A percentile compares a stretch with the other conserved stretches of the same genome.
phyloP scores from a whole-genome alignment of 1,140 invertebrate genomes.

The Danaus melanippus region DNA sequence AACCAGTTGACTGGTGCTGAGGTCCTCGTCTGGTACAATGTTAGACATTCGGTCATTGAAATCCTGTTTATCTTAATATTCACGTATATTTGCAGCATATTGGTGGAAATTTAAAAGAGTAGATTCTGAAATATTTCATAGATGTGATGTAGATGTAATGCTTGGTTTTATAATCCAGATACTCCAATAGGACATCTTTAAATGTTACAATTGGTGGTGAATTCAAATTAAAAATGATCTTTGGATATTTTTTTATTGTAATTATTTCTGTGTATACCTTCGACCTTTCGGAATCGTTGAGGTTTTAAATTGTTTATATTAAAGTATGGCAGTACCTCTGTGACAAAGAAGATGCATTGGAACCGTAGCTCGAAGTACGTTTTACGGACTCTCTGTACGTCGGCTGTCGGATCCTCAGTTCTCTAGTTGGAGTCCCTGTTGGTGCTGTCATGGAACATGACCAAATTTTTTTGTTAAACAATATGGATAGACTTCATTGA shows the following conservation, averaged over 20 bases:
- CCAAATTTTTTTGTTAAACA: no score
- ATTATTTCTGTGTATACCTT: neutral
- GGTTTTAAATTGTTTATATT: constrained; percentile 2
- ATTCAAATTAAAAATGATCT: no score
- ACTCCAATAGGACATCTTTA: no score
- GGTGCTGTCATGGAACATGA: constrained; percentile 39
- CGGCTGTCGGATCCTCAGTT: constrained; percentile 58
- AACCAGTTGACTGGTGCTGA: constrained; percentile 89
- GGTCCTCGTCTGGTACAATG: constrained; percentile 75
- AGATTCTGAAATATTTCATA: no score
- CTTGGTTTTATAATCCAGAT: no score
- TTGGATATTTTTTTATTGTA: no score
- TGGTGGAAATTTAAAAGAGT: no score
- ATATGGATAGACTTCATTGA: no score
- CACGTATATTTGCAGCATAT: no score
- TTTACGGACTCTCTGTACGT: constrained; percentile 63
- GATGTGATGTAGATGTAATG: no score
- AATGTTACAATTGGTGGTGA: no score
- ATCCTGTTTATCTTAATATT: no score
- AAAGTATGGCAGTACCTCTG: constrained; percentile 45
- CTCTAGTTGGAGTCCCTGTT: constrained; percentile 55
- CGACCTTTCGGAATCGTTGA: neutral
- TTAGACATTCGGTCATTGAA: neutral
- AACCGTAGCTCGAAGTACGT: constrained; percentile 63
- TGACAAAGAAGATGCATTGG: constrained; percentile 53